Conservation (phyloP, 2,113 vertebrate species). For the Stigmatopora nigra region DNA sequence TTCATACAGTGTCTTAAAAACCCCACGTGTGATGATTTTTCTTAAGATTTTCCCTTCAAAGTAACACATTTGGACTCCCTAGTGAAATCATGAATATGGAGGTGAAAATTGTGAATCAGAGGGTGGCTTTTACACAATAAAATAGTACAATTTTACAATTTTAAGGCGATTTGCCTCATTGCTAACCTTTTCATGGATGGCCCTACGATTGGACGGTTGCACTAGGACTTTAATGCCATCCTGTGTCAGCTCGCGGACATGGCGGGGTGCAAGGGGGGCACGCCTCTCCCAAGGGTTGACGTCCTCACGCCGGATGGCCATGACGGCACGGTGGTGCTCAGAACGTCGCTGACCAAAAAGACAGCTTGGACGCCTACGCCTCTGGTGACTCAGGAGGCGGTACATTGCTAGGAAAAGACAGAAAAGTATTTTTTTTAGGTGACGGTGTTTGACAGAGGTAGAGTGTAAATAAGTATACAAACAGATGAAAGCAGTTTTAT, state of each 20-base stretch:
- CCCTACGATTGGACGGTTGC: conserved; percentile 89
- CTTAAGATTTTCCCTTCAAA: too few species aligned
- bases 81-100: too few species aligned
- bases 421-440: background rate
- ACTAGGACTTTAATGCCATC: conserved; percentile 89
- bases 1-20: too few species aligned
- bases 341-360: conserved; percentile 39
- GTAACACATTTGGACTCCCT: too few species aligned
- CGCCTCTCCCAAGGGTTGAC: conserved; percentile 91
- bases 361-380: conserved; percentile 28
- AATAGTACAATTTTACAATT: too few species aligned
- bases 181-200: conserved; percentile 88
- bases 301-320: conserved; percentile 90
- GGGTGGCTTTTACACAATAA: too few species aligned
- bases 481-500: too few species aligned
- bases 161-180: background rate
- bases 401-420: conserved; percentile 71
- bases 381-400: conserved; percentile 57
- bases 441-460: too few species aligned
- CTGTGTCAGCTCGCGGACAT: conserved; percentile 83
- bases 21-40: too few species aligned
- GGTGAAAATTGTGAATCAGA: too few species aligned
- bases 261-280: conserved; percentile 87
- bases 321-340: conserved; percentile 70
- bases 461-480: too few species aligned